Base-by-base conservation (phyloP, 2,888 invertebrate genomes). In the Campoletis raptor region DNA sequence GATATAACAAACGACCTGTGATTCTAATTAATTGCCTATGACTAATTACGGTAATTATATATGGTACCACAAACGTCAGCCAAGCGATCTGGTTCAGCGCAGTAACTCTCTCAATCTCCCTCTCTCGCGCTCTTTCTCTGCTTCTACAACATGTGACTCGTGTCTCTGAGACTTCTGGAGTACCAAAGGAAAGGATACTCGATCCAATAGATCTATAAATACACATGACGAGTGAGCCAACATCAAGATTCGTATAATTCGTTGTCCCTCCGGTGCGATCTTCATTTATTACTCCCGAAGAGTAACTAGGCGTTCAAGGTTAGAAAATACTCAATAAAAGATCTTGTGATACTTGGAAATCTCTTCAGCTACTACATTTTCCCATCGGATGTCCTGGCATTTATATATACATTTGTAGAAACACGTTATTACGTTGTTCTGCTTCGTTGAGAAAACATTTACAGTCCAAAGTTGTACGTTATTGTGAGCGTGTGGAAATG, bases 1-100 rank as follows among this genome's bases (percentile, higher is more conserved):
- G 91, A 92, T 92, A 90, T 92, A 92, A 93, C 91, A 90, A 92
- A 93, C 90, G 90, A 92, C 91, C 91, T 92, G 92, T 91, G 89
- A 91, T 91, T 90, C 90, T 91, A 92, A 93, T 93, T 93, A 93
- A 93, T 93, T 92, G 91, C 91, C 87, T 70, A 87, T 88, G 89
- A 90, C 90, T 92, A 92, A 92, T 93, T 92, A 91, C 92, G 87
- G 89, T 92, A 91, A 93, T 92, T 92, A 92, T 90, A 91, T 89
- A 90, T 91, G 90, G 90, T 52, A 48, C 89, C 88, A 91, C 92
- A 90, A 91, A 91, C 90, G 89, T 82, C 83, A 83, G 42, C 54
- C 66, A 73, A 83, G 76, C 61, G 61, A 73, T 85, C 76, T 74
- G 21, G 80, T 74, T 72, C 69, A 73, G 81, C 48, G 81, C 48